These are phyloP conservation scores for Theretra japonica DNA, from an alignment of 2,888 invertebrate species.

Conservation along the genomic window DNA sequence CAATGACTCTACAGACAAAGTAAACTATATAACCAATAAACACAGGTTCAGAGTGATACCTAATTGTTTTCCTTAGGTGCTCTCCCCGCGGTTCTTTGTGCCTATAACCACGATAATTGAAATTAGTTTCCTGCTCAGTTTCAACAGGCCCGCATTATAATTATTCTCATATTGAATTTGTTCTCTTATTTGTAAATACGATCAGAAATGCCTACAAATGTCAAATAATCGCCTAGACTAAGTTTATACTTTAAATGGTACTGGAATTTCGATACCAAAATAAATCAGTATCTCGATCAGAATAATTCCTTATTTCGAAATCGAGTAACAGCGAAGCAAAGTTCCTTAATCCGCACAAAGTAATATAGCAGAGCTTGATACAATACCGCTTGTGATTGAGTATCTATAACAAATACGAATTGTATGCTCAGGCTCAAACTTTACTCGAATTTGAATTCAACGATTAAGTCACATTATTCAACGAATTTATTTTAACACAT, in stretches of 20 bases:
- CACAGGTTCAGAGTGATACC: background rate
- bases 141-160: no score
- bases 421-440: background rate
- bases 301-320: background rate
- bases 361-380: background rate
- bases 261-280: no score
- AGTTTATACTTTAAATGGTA: no score
- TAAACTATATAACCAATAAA: no score
- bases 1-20: background rate
- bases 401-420: background rate
- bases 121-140: background rate
- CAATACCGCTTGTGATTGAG: background rate
- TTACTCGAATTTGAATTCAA: background rate
- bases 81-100: background rate
- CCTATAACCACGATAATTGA: background rate
- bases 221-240: no score
- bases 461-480: conserved; percentile 1
- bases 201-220: no score
- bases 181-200: no score
- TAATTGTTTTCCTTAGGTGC: background rate
- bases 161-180: no score
- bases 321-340: background rate
- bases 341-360: background rate
- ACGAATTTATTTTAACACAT: background rate
- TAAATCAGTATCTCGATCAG: background rate